A percentile compares a stretch with the other conserved stretches of the same genome.
Evolutionary conservation across 2,888 invertebrate species (phyloP).

Genomic region (Lepeophtheirus nordmannii): DNA sequence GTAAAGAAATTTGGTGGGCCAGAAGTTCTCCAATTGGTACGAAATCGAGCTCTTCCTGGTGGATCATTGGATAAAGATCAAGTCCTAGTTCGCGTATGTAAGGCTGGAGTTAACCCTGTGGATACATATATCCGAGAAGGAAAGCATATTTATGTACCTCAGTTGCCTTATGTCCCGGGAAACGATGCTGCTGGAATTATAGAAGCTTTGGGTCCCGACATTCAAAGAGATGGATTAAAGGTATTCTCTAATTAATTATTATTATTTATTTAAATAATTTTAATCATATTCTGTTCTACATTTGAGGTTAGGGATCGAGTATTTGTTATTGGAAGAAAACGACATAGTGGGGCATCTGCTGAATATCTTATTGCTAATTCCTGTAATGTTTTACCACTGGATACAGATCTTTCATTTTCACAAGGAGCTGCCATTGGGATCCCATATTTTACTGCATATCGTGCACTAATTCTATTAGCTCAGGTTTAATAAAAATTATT

Average conservation of each 20-base stretch:
- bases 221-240: conserved; percentile 36
- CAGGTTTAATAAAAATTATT: conserved; percentile 30
- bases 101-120: conserved; percentile 43
- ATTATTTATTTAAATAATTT: not conserved
- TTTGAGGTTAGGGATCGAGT: not conserved
- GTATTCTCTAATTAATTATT: not conserved
- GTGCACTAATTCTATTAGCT: conserved; percentile 36
- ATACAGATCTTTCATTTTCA: conserved; percentile 36
- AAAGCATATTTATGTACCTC: conserved; percentile 34
- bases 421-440: conserved; percentile 43
- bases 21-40: not conserved
- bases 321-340: not conserved
- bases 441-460: conserved; percentile 43
- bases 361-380: conserved; percentile 30
- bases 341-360: conserved; percentile 30
- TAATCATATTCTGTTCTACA: not conserved
- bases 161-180: conserved; percentile 41
- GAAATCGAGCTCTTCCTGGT: not conserved
- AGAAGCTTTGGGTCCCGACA: conserved; percentile 35
- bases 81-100: conserved; percentile 39
- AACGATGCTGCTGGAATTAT: conserved; percentile 41
- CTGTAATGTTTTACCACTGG: conserved; percentile 33
- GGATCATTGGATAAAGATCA: conserved; percentile 28
- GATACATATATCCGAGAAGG: conserved; percentile 43
- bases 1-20: not conserved